These are phyloP conservation scores for Drosophila demipolita DNA, from an alignment of 2,888 invertebrate genomes.

Conservation along the genomic window DNA sequence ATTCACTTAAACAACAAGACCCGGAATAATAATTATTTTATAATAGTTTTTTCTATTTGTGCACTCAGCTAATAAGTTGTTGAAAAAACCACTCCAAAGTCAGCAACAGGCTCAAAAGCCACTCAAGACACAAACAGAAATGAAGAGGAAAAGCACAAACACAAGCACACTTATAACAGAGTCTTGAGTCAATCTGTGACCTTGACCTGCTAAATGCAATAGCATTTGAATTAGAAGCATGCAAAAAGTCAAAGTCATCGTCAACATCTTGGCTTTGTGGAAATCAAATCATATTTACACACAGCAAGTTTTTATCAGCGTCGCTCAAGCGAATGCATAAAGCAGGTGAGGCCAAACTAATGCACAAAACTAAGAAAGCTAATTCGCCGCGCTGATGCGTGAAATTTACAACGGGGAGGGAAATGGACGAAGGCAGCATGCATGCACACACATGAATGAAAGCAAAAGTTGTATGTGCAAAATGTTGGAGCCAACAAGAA, in stretches of 20 bases:
- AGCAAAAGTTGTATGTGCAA: constrained; percentile 47
- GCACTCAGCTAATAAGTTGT: constrained; percentile 9
- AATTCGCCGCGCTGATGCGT: constrained; percentile 67
- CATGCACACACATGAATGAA: constrained; percentile 46
- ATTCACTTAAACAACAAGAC: background rate
- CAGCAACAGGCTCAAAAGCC: constrained; percentile 30
- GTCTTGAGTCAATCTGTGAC: constrained; percentile 38
- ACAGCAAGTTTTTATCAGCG: constrained; percentile 7
- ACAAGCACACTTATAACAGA: background rate
- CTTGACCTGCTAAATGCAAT: constrained; percentile 56
- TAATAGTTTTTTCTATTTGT: constrained; percentile 30
- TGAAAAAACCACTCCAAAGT: constrained; percentile 13
- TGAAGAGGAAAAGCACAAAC: constrained; percentile 1
- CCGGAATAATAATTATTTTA: constrained; percentile 15
- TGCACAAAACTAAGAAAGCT: constrained; percentile 60
- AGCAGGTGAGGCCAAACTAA: constrained; percentile 43
- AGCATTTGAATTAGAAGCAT: constrained; percentile 34
- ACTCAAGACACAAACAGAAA: constrained; percentile 7
- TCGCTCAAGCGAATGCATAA: constrained; percentile 43
- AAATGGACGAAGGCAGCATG: background rate
- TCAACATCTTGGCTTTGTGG: constrained; percentile 3
- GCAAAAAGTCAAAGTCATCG: constrained; percentile 32
- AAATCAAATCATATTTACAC: constrained; percentile 50
- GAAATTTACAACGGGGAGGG: constrained; percentile 12
- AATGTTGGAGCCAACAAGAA: constrained; percentile 10